Evolutionary conservation across 1,140 invertebrate genomes (phyloP), one percentile per base, ranked within the genome.

Genomic region (Hypothenemus hampei): DNA sequence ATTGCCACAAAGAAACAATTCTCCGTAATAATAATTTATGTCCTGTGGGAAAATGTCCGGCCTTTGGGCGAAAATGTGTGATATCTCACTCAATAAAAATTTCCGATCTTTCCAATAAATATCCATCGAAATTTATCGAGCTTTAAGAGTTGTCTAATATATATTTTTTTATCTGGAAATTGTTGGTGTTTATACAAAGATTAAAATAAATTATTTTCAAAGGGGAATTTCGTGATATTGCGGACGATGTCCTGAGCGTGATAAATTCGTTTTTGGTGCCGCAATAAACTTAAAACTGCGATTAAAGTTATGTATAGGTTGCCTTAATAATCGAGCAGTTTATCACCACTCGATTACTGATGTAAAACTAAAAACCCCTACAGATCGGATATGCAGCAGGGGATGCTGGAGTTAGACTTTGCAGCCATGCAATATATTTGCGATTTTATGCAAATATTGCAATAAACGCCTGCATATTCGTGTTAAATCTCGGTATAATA

Each of bases 361-460:
- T 44, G 45, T 49, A 49, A 46, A 49, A 47, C 23, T 50, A 45
- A 57, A 57, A 57, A 49, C 15, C 55, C 47, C 29, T 18, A 49
- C 43, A 49, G 39, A 57, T 47, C 24, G 55, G 7, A 26, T 19
- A 57, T 48, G 44, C 53, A 52, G 37, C 36, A 46, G 45, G 45
- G 53, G 53, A 37, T 51, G 46, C 52, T 22, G 43, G 29, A 21
- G n/a, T n/a, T 23, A 23, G 41, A 16, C 22, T 49, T 51, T 51
- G 33, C 50, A 21, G 39, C 4, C 20, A 15, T 7, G 41, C 55
- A 57, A 57, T 57, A 51, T 57, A 57, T 57, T 45, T 39, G 33
- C 29, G 51, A 57, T 45, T 51, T 57, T 51, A 57, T 57, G 55
- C 55, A 57, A 57, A 57, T 57, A 57, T 57, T 57, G 55, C 55